Evolutionary conservation across 35 echinoderm and acorn worm genomes (phyloP), one percentile per base, ranked within the genome.

Genomic region (Apostichopus parvimensis): DNA sequence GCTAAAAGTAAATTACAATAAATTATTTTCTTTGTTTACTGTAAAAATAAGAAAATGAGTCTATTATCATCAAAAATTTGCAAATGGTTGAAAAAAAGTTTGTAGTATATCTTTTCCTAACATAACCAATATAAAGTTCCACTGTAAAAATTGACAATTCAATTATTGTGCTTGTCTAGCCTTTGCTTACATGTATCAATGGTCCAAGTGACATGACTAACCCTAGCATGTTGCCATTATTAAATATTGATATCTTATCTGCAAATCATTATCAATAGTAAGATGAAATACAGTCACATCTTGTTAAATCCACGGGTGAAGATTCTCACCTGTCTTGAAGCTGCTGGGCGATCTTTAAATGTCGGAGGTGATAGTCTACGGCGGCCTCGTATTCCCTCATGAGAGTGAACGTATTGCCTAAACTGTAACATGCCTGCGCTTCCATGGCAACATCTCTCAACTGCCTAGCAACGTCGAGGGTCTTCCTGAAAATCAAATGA

Each of bases 391-490:
- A 99, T 54, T 99, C 97, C 57, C 97, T 91, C 57, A 99, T 78
- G 20, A 99, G 78, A 10, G 97, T 99, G 91, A 91, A 99, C 0
- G 97, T 99, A 90, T 99, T 99, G 54, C 97, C 97, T 10, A 99
- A 89, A 93, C 97, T 99, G 93, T 99, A 99, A 86, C 97, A 99
- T 45, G 97, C 97, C 92, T 98, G 97, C 0, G 97, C 97, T 66
- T 99, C 97, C 71, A 99, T 99, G 6, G 97, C 97, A n/a, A 93
- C 77, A 79, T 99, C 97, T 1, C 95, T 93, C 55, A 99, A 85
- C 61, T 94, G 93, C 86, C 97, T 93, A 25, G 97, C 97, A 84
- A 96, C 95, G 56, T 93, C 93, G 8, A 99, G 83, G 26, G 95
- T 93, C 95, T 96, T 96, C 95, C 97, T 99, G 91, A 53, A 82